Percentiles rank a stretch among this genome's conserved stretches.
phyloP scores from a whole-genome alignment of 2,113 vertebrate species.

The Elgaria multicarinata region DNA sequence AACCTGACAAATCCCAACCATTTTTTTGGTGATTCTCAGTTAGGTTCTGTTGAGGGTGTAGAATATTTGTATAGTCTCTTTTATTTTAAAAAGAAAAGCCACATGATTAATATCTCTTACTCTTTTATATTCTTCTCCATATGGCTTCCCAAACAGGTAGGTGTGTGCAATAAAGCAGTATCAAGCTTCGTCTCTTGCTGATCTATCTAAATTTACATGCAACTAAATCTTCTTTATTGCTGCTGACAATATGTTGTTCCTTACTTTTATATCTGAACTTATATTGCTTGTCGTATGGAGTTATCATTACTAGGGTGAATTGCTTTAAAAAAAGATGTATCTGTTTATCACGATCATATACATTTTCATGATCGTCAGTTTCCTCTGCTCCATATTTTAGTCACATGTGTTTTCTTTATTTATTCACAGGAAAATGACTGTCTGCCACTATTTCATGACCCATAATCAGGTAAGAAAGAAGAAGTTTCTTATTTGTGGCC shows the following conservation, averaged over 20 bases:
- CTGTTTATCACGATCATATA: conserved; percentile 43
- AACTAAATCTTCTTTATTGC: conserved; percentile 64
- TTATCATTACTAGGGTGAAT: conserved; percentile 57
- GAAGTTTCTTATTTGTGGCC: conserved; percentile 27
- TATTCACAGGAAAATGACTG: conserved; percentile 4
- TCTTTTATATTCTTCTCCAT: conserved; percentile 59
- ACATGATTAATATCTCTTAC: conserved; percentile 53
- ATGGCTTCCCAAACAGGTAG: conserved; percentile 41
- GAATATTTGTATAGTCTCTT: conserved; percentile 38
- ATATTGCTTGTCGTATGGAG: conserved; percentile 39
- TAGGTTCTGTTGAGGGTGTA: conserved; percentile 34
- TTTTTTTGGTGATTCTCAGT: conserved; percentile 46
- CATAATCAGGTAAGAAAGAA: conserved; percentile 31
- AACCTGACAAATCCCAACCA: background rate
- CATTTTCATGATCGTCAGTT: conserved; percentile 11
- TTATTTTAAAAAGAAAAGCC: conserved; percentile 39
- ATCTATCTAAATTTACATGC: conserved; percentile 63
- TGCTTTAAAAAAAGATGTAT: conserved; percentile 38
- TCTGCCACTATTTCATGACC: conserved; percentile 21
- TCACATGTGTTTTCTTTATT: conserved; percentile 2
- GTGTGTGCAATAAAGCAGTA: conserved; percentile 54
- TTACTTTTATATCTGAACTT: conserved; percentile 62
- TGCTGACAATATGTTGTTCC: conserved; percentile 67
- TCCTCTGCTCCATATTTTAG: conserved; percentile 28
- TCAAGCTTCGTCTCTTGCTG: conserved; percentile 49